These are phyloP conservation scores for Eumeta japonica DNA, from an alignment of 1,140 invertebrate genomes.

Conservation along the genomic window DNA sequence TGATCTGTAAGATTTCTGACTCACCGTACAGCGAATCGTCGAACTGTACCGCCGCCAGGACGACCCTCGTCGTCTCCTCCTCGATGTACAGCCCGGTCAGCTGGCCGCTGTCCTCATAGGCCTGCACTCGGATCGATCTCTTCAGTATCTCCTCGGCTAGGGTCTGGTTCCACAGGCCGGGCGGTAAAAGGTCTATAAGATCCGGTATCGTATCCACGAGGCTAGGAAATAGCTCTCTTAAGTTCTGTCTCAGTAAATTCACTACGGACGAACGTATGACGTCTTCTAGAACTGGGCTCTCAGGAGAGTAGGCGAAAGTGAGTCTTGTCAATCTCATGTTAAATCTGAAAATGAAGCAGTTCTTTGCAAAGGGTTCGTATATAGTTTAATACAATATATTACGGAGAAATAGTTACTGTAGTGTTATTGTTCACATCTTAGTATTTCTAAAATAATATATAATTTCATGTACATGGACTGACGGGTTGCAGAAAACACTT, in stretches of 20 bases:
- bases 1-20: constrained; percentile 20
- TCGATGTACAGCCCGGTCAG: constrained; percentile 29
- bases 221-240: neutral
- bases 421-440: no score
- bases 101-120: constrained; percentile 28
- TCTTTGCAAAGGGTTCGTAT: no score
- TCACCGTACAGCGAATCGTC: constrained; percentile 31
- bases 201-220: neutral
- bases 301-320: constrained; percentile 40
- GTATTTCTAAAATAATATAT: no score
- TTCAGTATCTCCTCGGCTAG: constrained; percentile 19
- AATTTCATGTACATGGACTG: no score
- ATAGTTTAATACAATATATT: no score
- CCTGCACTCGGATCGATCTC: constrained; percentile 19
- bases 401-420: no score
- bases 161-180: neutral
- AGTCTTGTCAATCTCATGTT: constrained; percentile 29
- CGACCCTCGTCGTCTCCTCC: constrained; percentile 27
- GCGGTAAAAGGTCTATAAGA: neutral
- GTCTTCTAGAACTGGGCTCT: constrained; percentile 31
- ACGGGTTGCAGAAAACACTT: no score
- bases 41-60: constrained; percentile 41
- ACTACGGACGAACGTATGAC: constrained; percentile 25
- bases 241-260: constrained; percentile 18
- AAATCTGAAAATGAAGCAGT: constrained; percentile 26